Evolutionary conservation across 2,113 vertebrate genomes (phyloP), one percentile per base, ranked within the genome.

Genomic region (Caloenas nicobarica): DNA sequence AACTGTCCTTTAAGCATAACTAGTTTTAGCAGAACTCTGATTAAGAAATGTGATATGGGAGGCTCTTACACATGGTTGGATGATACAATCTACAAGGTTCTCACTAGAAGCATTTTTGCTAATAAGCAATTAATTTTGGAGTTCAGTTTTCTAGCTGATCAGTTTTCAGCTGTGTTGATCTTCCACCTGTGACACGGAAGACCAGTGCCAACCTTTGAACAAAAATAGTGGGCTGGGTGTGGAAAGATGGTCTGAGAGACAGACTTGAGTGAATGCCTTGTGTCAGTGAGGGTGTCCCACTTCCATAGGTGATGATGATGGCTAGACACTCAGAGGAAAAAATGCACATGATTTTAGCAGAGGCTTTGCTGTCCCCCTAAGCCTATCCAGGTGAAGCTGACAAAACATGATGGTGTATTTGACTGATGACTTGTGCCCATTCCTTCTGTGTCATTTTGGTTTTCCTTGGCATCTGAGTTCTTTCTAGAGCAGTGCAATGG

Each of bases 1-100:
- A 92, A 89, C 34, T 0, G 2, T 89, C 81, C 78, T 96, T 91
- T 28, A 92, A 84, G 68, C 25, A 60, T 72, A 91, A 84, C 72
- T 86, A 61, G 56, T 72, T 92, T 79, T 72, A 96, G 69, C 38
- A 85, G 62, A 94, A 76, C 44, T 78, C 85, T 56, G 48, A 38
- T 81, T 86, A 57, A 81, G 57, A 89, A 87, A 69, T 51, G 26
- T 58, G 51, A 62, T 92, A 68, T 81, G 51, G 58, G 62, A 89
- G 70, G n/a, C 25, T 76, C 38, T 88, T 91, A 82, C 53, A 76
- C 11, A 36, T 69, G 79, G 54, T 19, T 91, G 48, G 70, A 65
- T 76, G 91, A 44, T 36, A 44, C 24, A 62, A 24, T 93, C 54
- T 61, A 54, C 21, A 69, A 36, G 28, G 50, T 69, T 76, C 81